Evolutionary conservation across 2,888 invertebrate genomes (phyloP).

Genomic region (Platycheirus albimanus): DNA sequence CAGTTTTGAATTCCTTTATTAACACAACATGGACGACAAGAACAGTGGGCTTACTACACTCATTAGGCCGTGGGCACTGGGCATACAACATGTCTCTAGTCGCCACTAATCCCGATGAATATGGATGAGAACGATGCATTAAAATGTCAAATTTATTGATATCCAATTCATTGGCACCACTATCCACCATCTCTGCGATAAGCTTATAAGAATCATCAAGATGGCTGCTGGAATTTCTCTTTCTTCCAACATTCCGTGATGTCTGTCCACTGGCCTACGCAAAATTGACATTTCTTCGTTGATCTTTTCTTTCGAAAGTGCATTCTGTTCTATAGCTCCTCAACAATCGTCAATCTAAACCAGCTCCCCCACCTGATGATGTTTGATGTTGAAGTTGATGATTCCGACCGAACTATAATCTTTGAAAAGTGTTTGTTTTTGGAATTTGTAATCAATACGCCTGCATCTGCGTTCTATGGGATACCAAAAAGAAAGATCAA

Average conservation of each 20-base stretch:
- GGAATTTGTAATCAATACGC: slow-evolving; percentile 43
- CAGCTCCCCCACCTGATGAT: slow-evolving; percentile 39
- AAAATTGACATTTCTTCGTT: slow-evolving; percentile 42
- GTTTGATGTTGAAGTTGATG: neutral
- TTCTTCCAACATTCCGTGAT: slow-evolving; percentile 16
- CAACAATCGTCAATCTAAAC: slow-evolving; percentile 17
- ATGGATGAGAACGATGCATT: slow-evolving; percentile 42
- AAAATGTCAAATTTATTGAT: slow-evolving; percentile 60
- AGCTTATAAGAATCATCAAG: slow-evolving; percentile 9
- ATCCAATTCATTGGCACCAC: slow-evolving; percentile 40
- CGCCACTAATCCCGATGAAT: slow-evolving; percentile 25
- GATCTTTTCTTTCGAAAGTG: slow-evolving; percentile 56
- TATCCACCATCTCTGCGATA: slow-evolving; percentile 26
- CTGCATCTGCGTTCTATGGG: slow-evolving; percentile 33
- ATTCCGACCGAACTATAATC: neutral
- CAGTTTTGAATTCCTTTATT: neutral
- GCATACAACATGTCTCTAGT: slow-evolving; percentile 38
- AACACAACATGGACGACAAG: neutral
- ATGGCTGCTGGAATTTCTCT: slow-evolving; percentile 34
- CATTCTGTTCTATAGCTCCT: slow-evolving; percentile 12
- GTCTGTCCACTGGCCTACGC: slow-evolving; percentile 54
- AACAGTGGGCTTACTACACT: slow-evolving; percentile 27
- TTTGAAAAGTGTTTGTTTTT: slow-evolving; percentile 44
- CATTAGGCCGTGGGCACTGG: slow-evolving; percentile 55
- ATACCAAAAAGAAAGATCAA: slow-evolving; percentile 35